These are phyloP conservation scores for Branchinecta lynchi DNA, from an alignment of 1,140 invertebrate species.

Conservation along the genomic window DNA sequence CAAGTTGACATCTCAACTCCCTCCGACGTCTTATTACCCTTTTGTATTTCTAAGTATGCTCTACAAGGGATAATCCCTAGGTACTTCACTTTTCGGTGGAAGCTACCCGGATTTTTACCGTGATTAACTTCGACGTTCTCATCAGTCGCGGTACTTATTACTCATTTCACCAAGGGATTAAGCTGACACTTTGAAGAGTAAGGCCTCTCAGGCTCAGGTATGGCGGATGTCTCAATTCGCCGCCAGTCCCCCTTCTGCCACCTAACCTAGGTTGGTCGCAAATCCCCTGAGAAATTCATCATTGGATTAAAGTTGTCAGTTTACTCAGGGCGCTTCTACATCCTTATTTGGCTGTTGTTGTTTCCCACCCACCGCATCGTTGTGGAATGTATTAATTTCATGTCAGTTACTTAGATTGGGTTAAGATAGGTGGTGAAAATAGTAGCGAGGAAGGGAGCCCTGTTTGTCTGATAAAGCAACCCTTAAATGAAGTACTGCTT, in stretches of 20 bases:
- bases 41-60: no score
- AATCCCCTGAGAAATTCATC: constrained; percentile 10
- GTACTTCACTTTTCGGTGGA: neutral
- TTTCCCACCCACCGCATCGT: constrained; percentile 10
- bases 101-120: neutral
- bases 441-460: neutral
- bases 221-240: neutral
- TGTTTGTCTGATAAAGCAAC: no score
- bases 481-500: no score
- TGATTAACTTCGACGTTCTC: neutral
- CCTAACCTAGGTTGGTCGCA: neutral
- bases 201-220: neutral
- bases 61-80: neutral
- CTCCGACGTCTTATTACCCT: no score
- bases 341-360: neutral
- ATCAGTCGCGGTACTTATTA: neutral
- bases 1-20: no score
- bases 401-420: constrained; percentile 3
- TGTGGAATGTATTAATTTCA: constrained; percentile 11
- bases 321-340: neutral
- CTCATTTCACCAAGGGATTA: neutral
- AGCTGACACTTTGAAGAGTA: neutral
- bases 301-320: constrained; percentile 11
- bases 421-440: constrained; percentile 11
- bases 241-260: neutral